Evolutionary conservation across 2,113 vertebrate species (phyloP), one percentile per base, ranked within the genome.

Genomic region (Tupaia chinensis): DNA sequence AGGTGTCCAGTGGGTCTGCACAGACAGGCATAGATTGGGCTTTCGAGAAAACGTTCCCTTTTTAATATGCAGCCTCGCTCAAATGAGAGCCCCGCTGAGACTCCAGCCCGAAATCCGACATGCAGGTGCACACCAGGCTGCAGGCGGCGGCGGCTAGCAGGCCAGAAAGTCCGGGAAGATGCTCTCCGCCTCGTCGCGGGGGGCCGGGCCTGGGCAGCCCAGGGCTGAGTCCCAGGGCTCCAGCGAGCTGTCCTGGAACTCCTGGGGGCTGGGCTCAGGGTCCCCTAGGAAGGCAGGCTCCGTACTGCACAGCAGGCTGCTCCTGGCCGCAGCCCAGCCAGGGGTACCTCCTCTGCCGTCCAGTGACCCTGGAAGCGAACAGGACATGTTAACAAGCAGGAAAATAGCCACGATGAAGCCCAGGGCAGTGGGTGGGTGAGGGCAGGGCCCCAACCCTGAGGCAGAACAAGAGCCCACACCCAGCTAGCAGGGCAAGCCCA

Each of bases 81-180:
- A 56, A 77, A 88, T 66, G 25, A 69, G 72, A 27, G 27, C n/a
- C 0, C 97, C 83, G 97, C 78, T 82, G 90, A 54, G 23, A 44
- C 20, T 8, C 8, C n/a, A n/a, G 29, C 53, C 77, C 90, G 54
- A 32, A 79, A 87, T 29, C 27, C 53, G 58, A 5, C 0, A 0
- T 14, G 13, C 61, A 11, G 3, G 78, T 63, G 44, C 7, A 2
- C 8, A 5, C 12, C 16, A 25, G 74, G 65, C 3, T 44, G 44
- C 44, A 44, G 44, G 44, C 44, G 44, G 44, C 44, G 5, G 44
- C 44, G 44, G 44, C 77, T 85, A 27, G 0, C 10, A 84, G 23
- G 83, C 20, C 0, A 97, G 74, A 54, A 98, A 23, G 74, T 95
- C 95, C 0, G 96, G 84, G 29, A 90, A 85, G 69, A 97, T 70